Conservation (phyloP, 2,888 invertebrate species). For the Conchocele bisecta region DNA sequence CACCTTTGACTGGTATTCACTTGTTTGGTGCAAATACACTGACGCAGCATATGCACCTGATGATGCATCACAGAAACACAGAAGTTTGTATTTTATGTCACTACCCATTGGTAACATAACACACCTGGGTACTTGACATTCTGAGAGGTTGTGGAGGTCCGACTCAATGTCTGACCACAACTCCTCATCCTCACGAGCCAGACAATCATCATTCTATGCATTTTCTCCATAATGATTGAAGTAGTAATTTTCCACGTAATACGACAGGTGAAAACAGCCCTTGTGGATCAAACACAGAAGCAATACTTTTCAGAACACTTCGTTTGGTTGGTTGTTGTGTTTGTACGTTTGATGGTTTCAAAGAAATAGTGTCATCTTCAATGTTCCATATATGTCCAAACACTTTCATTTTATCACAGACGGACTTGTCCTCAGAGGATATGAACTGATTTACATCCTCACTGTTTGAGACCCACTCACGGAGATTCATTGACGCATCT, state of each 20-base stretch:
- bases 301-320: background rate
- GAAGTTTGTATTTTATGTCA: background rate
- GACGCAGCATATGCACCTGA: background rate
- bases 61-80: constrained; percentile 17
- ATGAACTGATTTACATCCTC: constrained; percentile 1
- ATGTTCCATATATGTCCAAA: constrained; percentile 23
- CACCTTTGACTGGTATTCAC: background rate
- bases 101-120: background rate
- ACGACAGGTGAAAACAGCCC: constrained; percentile 10
- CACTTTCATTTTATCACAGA: background rate
- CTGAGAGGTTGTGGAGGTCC: background rate
- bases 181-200: background rate
- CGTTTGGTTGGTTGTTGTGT: constrained; percentile 6
- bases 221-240: constrained; percentile 5
- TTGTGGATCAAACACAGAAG: constrained; percentile 12
- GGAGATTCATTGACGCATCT: constrained; percentile 17
- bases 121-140: background rate
- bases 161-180: background rate
- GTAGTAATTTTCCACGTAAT: constrained; percentile 2
- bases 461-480: constrained; percentile 23
- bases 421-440: background rate
- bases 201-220: constrained; percentile 2
- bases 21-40: constrained; percentile 1
- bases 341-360: background rate
- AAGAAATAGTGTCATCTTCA: constrained; percentile 1